Evolutionary conservation across 2,888 invertebrate genomes (phyloP).

Genomic region (Latheticus oryzae): DNA sequence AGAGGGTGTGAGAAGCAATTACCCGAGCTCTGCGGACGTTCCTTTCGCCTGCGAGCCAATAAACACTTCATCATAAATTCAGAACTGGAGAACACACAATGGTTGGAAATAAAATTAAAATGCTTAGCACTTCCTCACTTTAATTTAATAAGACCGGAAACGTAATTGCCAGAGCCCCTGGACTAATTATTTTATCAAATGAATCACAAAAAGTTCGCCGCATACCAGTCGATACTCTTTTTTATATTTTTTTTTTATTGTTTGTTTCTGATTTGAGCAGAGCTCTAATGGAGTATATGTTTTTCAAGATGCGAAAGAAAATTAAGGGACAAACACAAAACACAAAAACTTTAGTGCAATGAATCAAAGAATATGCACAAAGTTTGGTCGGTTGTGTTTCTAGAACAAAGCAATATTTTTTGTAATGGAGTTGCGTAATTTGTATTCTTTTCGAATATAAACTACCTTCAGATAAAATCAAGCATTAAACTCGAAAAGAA

Average conservation of each 20-base stretch:
- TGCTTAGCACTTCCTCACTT: constrained; percentile 62
- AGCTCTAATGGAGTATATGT: neutral
- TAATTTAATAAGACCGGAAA: constrained; percentile 63
- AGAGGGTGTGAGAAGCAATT: constrained; percentile 33
- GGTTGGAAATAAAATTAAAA: constrained; percentile 62
- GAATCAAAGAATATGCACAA: too few relatives aligned
- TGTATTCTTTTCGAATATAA: neutral
- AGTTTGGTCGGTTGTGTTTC: too few relatives aligned
- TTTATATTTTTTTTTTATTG: constrained; percentile 28
- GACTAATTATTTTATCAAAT: constrained; percentile 63
- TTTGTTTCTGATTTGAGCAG: neutral
- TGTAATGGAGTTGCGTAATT: neutral
- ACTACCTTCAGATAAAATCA: neutral
- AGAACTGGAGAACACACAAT: constrained; percentile 53
- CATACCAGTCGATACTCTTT: constrained; percentile 47
- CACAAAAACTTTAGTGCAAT: too few relatives aligned
- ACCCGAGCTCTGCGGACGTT: constrained; percentile 32
- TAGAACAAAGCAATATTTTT: too few relatives aligned
- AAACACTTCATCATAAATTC: constrained; percentile 58
- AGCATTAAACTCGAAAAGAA: constrained; percentile 2
- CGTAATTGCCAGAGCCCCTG: constrained; percentile 59
- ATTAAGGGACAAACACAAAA: too few relatives aligned
- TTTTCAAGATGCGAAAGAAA: constrained; percentile 2
- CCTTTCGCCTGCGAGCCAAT: constrained; percentile 45
- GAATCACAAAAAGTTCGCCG: constrained; percentile 56